phyloP scores from a whole-genome alignment of 2,113 vertebrate genomes.

The Trachemys scripta region DNA sequence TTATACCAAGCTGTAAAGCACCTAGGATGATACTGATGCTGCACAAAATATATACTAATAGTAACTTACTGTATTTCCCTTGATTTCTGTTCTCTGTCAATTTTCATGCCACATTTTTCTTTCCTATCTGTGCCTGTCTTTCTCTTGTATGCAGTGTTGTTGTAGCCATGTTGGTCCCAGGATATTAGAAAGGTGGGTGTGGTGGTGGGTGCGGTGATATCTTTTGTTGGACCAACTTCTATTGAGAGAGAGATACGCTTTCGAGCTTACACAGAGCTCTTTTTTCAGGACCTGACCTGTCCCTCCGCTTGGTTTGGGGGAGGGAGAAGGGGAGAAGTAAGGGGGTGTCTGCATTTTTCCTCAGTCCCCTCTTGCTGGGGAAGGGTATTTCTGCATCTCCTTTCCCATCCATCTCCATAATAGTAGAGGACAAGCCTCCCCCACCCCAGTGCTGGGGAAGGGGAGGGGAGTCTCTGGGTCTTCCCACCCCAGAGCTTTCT shows the following conservation, averaged over 20 bases:
- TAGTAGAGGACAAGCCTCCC: neutral
- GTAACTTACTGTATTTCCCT: neutral
- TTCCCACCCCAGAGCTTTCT: neutral
- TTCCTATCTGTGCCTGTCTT: neutral
- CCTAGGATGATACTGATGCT: neutral
- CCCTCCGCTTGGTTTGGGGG: neutral
- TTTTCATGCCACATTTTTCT: neutral
- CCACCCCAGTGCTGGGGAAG: accelerated
- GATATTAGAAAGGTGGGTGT: neutral
- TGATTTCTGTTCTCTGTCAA: neutral
- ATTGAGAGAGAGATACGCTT: too few relatives aligned
- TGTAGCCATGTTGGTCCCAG: neutral
- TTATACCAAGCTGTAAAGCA: neutral
- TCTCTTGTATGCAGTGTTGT: neutral
- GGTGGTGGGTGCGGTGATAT: neutral
- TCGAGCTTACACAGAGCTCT: too few relatives aligned
- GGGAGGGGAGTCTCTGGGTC: neutral
- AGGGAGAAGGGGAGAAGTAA: neutral
- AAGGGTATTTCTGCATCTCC: neutral
- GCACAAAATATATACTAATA: neutral
- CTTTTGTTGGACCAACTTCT: neutral
- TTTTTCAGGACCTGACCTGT: neutral
- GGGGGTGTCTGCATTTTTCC: neutral
- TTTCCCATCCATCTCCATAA: neutral
- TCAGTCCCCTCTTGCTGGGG: neutral